Evolutionary conservation across 2,888 invertebrate genomes (phyloP).

Genomic region (Apamea epomidion): DNA sequence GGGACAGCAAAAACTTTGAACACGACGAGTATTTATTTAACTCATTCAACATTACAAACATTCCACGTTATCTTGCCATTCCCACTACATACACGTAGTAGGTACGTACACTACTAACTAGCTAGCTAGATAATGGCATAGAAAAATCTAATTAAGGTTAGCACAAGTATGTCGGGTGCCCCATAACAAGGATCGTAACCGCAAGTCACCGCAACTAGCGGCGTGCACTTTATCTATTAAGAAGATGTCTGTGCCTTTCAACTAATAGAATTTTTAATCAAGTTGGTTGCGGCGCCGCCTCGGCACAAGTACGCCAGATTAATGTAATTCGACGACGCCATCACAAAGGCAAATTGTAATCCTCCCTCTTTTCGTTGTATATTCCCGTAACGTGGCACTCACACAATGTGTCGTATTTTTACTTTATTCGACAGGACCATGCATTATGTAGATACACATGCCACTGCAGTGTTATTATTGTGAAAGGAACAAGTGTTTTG

Average conservation of each 20-base stretch:
- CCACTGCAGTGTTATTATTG: constrained; percentile 70
- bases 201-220: constrained; percentile 75
- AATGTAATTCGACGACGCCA: constrained; percentile 90
- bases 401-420: constrained; percentile 83
- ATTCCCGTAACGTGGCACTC: constrained; percentile 83
- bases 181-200: constrained; percentile 65
- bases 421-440: constrained; percentile 74
- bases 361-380: constrained; percentile 86
- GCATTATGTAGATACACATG: constrained; percentile 68
- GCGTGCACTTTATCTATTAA: constrained; percentile 87
- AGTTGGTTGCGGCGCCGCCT: constrained; percentile 84
- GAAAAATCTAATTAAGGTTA: constrained; percentile 67
- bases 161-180: constrained; percentile 50
- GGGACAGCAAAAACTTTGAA: constrained; percentile 30
- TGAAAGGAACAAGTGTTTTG: constrained; percentile 75
- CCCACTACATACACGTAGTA: neutral
- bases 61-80: constrained; percentile 23
- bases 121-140: constrained; percentile 42
- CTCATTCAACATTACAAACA: constrained; percentile 22
- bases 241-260: constrained; percentile 87
- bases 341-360: constrained; percentile 91
- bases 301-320: constrained; percentile 86
- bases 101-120: constrained; percentile 50
- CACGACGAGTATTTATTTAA: constrained; percentile 26
- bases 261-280: constrained; percentile 91